Evolutionary conservation across 2,888 invertebrate genomes (phyloP), one percentile per base, ranked within the genome.

Genomic region (Atethmia centrago): DNA sequence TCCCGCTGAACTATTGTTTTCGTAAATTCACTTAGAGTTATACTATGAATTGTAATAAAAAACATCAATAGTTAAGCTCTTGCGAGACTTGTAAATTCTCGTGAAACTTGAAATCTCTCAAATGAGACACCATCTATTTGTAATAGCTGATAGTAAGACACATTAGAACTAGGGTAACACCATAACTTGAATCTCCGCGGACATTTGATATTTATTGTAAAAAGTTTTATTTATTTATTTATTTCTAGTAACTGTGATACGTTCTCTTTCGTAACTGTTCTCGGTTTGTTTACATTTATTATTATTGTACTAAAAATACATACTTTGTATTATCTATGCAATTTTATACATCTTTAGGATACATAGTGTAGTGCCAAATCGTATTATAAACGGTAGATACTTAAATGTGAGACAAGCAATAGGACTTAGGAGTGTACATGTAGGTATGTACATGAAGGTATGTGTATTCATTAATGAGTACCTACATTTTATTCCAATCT

Each of bases 191-290:
- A 63, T 71, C 77, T 80, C 74, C 49, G 65, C 59, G 45, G 31
- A 68, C n/a, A 40, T 80, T 74, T 84, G 79, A 78, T 89, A 87
- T 88, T 89, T 90, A 89, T 89, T 95, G 94, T 94, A 94, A 89
- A 94, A 92, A 93, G 89, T 87, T 89, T 84, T 92, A 93, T 93
- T 93, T 93, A 93, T 93, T 94, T 93, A 94, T 94, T 94, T 94
- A 93, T 92, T 92, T 90, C 88, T 92, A 92, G 89, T 91, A 77
- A 80, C 95, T 95, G 95, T 95, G 94, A 95, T 94, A 94, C 88
- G 89, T 92, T 91, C 84, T 85, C 74, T 82, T 67, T 80, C 76
- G 72, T 65, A 62, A 66, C 66, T 79, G 61, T 71, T 77, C 62
- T 74, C 56, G 63, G 64, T 73, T 77, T 55, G 59, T 68, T 79